Evolutionary conservation across 2,113 vertebrate genomes (phyloP).

Genomic region (Recurvirostra avosetta): DNA sequence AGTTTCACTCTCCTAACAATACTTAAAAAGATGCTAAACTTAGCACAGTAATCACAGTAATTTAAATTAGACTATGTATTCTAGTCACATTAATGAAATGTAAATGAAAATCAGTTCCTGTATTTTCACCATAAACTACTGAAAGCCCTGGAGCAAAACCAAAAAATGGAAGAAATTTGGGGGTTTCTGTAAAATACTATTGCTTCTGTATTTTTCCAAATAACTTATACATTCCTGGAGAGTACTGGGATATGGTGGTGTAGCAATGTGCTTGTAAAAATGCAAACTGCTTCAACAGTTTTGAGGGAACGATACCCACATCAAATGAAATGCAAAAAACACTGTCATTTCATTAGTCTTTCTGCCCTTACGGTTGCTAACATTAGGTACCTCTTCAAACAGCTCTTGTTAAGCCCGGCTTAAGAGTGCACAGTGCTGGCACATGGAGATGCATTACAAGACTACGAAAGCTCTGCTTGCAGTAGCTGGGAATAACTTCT

Average conservation of each 20-base stretch:
- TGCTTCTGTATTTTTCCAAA: not conserved
- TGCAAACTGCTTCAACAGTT: not conserved
- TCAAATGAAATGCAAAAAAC: not conserved
- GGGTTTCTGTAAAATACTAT: not conserved
- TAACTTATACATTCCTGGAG: not conserved
- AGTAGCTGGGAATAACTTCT: not conserved
- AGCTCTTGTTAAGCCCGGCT: not conserved
- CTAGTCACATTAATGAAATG: not conserved
- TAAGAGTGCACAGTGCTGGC: not conserved
- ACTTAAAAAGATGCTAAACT: not conserved
- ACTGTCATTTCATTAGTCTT: not conserved
- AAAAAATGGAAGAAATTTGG: not conserved
- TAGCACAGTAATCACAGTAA: not conserved
- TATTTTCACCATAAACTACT: not conserved
- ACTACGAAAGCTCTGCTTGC: not conserved
- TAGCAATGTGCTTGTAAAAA: not conserved
- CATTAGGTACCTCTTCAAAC: not conserved
- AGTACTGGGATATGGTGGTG: rapidly evolving
- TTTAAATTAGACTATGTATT: not conserved
- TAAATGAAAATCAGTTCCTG: not conserved
- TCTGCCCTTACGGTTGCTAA: not conserved
- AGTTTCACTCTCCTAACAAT: not conserved
- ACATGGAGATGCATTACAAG: not conserved
- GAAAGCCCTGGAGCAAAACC: not conserved
- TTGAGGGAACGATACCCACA: not conserved